Conservation (phyloP, 2,888 invertebrate species). For the Hydrotaea diabolus region DNA sequence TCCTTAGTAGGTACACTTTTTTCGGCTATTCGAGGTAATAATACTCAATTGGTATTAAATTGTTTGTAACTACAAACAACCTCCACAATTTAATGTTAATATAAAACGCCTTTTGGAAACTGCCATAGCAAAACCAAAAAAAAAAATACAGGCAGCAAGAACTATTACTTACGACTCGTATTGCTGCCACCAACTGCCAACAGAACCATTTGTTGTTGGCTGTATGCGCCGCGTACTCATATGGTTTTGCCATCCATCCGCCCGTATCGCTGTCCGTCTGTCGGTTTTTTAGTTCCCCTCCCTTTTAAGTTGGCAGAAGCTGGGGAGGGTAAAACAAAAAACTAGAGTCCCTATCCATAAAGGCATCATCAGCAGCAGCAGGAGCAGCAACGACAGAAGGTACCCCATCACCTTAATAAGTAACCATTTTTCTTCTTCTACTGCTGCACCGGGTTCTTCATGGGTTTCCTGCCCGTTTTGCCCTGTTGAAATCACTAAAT, state of each 20-base stretch:
- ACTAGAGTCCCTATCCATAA: background rate
- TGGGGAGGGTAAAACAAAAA: too few relatives aligned
- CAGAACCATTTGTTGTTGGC: constrained; percentile 14
- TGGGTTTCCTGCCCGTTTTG: background rate
- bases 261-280: constrained; percentile 14
- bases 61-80: constrained; percentile 68
- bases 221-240: constrained; percentile 28
- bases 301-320: background rate
- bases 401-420: constrained; percentile 51
- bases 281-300: background rate
- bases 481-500: constrained; percentile 61
- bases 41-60: constrained; percentile 67
- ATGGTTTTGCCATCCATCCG: constrained; percentile 15
- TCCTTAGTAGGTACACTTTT: constrained; percentile 28
- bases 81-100: constrained; percentile 66
- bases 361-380: background rate
- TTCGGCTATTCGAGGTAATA: constrained; percentile 63
- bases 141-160: constrained; percentile 9
- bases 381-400: too few relatives aligned
- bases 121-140: background rate
- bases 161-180: constrained; percentile 13
- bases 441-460: too few relatives aligned
- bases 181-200: constrained; percentile 44
- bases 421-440: constrained; percentile 46
- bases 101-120: constrained; percentile 46